Conservation (phyloP, 1,140 invertebrate species). For the Cardiocondyla obscurior region DNA sequence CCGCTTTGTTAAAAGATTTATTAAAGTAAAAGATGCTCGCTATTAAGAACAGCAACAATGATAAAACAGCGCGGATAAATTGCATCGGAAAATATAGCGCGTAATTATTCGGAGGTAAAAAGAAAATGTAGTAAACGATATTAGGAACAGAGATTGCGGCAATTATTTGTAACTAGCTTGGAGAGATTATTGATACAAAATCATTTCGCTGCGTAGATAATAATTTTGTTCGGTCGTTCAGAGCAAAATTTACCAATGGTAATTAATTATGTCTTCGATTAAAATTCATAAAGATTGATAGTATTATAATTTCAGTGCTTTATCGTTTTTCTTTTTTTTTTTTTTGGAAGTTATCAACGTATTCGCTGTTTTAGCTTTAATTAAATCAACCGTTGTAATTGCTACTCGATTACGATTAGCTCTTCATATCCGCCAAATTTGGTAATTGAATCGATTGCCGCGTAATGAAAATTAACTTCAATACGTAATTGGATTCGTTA, state of each 20-base stretch:
- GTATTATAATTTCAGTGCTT: not conserved
- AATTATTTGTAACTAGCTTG: not conserved
- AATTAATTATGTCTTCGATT: not conserved
- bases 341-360: not conserved
- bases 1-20: not conserved
- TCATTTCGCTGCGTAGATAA: not conserved
- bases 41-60: not conserved
- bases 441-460: not conserved
- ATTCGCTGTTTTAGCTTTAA: not conserved
- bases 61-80: not conserved
- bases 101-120: not conserved
- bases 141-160: not conserved
- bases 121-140: not conserved
- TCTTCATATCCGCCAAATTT: not conserved
- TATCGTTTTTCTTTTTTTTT: not conserved
- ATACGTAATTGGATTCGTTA: not conserved
- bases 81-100: not conserved
- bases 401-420: not conserved
- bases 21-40: not conserved
- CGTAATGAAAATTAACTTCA: no score
- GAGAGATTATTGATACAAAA: not conserved
- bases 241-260: not conserved
- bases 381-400: not conserved
- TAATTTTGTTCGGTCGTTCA: not conserved
- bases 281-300: slow-evolving; percentile 20